Evolutionary conservation across 2,888 invertebrate species (phyloP).

Genomic region (Machimus rusticus): DNA sequence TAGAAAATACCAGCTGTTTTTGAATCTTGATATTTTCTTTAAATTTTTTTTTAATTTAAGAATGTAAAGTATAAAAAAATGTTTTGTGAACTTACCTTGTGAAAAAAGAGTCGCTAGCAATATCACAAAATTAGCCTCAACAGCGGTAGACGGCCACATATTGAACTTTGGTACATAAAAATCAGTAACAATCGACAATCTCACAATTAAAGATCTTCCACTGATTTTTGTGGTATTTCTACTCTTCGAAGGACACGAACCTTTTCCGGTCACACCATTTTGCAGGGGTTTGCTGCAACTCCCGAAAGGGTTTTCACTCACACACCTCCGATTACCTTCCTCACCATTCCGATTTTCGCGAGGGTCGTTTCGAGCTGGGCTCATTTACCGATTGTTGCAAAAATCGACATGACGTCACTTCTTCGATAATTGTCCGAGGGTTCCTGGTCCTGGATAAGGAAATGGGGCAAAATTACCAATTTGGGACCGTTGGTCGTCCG

Average conservation of each 20-base stretch:
- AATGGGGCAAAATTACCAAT: not conserved
- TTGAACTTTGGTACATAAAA: slow-evolving; percentile 35
- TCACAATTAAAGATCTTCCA: not conserved
- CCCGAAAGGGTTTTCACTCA: not conserved
- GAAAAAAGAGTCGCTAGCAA: not conserved
- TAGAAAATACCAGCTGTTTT: no score
- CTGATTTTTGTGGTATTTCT: not conserved
- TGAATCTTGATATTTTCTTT: no score
- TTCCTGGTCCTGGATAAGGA: not conserved
- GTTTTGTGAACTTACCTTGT: not conserved
- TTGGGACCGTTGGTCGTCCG: not conserved
- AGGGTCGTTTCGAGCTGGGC: not conserved
- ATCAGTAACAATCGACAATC: not conserved
- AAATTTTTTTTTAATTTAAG: no score
- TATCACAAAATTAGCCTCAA: slow-evolving; percentile 35
- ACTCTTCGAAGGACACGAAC: not conserved
- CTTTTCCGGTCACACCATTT: not conserved
- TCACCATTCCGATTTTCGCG: not conserved
- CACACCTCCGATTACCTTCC: not conserved
- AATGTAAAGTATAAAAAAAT: no score
- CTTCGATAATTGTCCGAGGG: not conserved
- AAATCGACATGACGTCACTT: not conserved
- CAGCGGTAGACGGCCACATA: slow-evolving; percentile 20
- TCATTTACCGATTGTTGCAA: not conserved
- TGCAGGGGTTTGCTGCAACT: not conserved